These are phyloP conservation scores for Gobius niger DNA, from an alignment of 2,113 vertebrate genomes.

Conservation along the genomic window DNA sequence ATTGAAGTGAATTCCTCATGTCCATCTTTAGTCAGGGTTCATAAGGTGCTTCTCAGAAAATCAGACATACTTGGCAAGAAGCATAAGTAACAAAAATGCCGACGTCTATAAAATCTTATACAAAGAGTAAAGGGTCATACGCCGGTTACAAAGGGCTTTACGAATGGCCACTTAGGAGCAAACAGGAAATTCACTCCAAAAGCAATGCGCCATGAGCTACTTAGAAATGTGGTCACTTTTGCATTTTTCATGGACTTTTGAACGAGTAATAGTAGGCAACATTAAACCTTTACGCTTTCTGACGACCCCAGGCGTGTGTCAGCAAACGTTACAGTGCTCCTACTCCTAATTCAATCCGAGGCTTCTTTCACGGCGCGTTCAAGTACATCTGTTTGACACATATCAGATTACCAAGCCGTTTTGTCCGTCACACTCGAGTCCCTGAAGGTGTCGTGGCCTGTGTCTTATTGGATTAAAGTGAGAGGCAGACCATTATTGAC, in stretches of 20 bases:
- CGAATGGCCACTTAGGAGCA: too few species aligned
- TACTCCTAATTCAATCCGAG: not conserved
- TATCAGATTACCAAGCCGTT: not conserved
- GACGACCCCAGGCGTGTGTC: not conserved
- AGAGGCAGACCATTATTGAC: constrained; percentile 3
- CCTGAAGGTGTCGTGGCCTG: constrained; percentile 6
- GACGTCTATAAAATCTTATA: not conserved
- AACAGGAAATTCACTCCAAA: too few species aligned
- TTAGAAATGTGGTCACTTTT: too few species aligned
- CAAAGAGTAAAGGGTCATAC: too few species aligned
- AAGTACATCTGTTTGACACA: constrained; percentile 4
- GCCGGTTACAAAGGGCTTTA: too few species aligned
- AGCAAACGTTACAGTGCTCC: not conserved
- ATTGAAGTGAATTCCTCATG: constrained; percentile 1
- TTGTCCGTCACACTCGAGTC: not conserved
- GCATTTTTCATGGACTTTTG: too few species aligned
- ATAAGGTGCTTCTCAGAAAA: not conserved
- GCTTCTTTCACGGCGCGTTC: constrained; percentile 1
- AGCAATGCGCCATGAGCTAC: too few species aligned
- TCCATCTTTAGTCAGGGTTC: not conserved
- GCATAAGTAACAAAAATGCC: not conserved
- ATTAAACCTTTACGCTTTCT: not conserved
- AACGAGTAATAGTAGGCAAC: too few species aligned
- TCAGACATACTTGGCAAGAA: not conserved
- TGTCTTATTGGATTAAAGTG: constrained; percentile 6